Conservation (phyloP, 2,888 invertebrate genomes). For the Bembecia ichneumoniformis region DNA sequence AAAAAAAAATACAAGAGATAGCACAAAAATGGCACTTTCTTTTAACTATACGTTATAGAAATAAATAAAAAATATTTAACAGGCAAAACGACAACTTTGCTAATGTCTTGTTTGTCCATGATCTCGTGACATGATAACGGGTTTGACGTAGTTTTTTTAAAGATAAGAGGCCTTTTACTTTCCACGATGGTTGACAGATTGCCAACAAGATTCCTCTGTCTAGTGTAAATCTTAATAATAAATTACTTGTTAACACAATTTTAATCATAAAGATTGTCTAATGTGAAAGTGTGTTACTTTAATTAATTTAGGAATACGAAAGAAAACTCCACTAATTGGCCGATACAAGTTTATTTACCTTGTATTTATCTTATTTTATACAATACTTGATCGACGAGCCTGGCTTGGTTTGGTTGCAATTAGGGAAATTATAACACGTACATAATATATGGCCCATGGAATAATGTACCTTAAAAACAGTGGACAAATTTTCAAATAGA, state of each 20-base stretch:
- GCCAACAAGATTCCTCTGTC: constrained; percentile 1
- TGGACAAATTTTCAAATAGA: too few relatives aligned
- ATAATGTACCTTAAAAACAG: too few relatives aligned
- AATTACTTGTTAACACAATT: background rate
- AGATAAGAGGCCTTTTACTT: constrained; percentile 5
- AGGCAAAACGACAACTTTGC: background rate
- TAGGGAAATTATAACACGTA: too few relatives aligned
- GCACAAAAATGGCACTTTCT: background rate
- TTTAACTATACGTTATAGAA: background rate
- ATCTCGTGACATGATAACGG: constrained; percentile 9
- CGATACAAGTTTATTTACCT: too few relatives aligned
- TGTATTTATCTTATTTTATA: too few relatives aligned
- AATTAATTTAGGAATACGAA: too few relatives aligned
- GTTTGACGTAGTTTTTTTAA: constrained; percentile 5
- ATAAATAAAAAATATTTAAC: background rate
- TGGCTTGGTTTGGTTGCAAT: too few relatives aligned
- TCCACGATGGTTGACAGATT: constrained; percentile 6
- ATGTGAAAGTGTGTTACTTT: background rate
- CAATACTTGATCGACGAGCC: too few relatives aligned
- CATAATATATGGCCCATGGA: too few relatives aligned
- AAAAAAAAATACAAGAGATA: too few relatives aligned
- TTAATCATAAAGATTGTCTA: background rate
- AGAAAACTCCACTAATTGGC: too few relatives aligned
- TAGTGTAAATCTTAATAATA: background rate
- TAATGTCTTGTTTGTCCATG: constrained; percentile 5